These are phyloP conservation scores for Paracentrotus lividus DNA, from an alignment of 53 echinoderm and acorn worm genomes.

Conservation along the genomic window DNA sequence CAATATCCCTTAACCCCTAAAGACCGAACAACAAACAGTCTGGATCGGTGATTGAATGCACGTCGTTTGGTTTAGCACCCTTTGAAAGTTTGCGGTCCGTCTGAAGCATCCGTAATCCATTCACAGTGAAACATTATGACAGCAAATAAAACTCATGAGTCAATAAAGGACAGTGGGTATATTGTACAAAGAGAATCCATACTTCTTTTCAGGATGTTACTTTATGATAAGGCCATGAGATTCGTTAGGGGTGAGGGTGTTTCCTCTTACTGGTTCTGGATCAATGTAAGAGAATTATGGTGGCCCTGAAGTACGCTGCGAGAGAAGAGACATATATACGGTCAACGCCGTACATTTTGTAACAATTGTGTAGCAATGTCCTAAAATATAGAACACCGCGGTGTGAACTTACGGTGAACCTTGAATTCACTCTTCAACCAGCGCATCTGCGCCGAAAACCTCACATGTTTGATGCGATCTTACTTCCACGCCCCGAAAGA, in stretches of 20 bases:
- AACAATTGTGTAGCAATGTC: too few species aligned
- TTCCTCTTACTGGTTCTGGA: slow-evolving; percentile 9
- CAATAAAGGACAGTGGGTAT: slow-evolving; percentile 31
- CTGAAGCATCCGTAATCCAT: slow-evolving; percentile 33
- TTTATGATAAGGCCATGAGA: slow-evolving; percentile 35
- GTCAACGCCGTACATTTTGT: too few species aligned
- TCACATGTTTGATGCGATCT: too few species aligned
- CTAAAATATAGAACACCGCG: too few species aligned
- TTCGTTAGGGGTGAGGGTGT: not conserved
- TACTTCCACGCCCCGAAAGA: too few species aligned
- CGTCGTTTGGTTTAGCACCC: slow-evolving; percentile 1
- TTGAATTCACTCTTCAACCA: too few species aligned
- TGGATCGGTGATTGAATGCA: not conserved
- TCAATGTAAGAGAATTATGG: slow-evolving; percentile 38
- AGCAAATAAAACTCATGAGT: slow-evolving; percentile 33
- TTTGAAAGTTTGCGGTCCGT: slow-evolving; percentile 42
- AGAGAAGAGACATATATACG: too few species aligned
- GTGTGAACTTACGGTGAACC: too few species aligned
- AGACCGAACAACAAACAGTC: slow-evolving; percentile 38
- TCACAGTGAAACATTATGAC: slow-evolving; percentile 53
- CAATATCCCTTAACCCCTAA: slow-evolving; percentile 14
- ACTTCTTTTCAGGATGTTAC: slow-evolving; percentile 11
- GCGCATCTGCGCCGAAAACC: too few species aligned
- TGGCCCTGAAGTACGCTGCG: too few species aligned
- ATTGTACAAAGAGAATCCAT: slow-evolving; percentile 31